Evolutionary conservation across 2,888 invertebrate species (phyloP), one percentile per base, ranked within the genome.

Genomic region (Conus canariensis): DNA sequence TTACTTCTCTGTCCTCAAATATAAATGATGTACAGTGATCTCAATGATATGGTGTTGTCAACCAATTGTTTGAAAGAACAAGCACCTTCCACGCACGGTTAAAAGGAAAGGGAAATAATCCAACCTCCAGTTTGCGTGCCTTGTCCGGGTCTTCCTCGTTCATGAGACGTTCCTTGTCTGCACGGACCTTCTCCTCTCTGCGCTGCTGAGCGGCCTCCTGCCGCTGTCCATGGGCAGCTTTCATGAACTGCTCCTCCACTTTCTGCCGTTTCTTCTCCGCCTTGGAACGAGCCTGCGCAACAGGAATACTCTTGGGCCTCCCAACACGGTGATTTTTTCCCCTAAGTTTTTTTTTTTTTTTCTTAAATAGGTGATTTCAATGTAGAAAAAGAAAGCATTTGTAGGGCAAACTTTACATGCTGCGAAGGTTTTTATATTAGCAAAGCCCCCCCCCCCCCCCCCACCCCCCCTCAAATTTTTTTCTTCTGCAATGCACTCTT

Each of bases 151-250:
- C 99, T 92, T 99, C 99, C 96, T 99, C 96, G 90, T 94, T 98
- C 96, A 99, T 97, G 91, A 99, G 98, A 92, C 98, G 97, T 95
- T 99, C 99, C 96, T 99, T 99, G 96, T 99, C 99, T 93, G 97
- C 97, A 91, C 99, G 97, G 87, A 98, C 97, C 94, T 98, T 98
- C 96, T 99, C 99, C 96, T 99, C 99, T 14, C 98, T 97, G 59
- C 98, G 97, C 83, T 97, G 98, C 70, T 99, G 99, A 1, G 99
- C 99, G 59, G 99, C 99, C 97, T 99, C 99, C 93, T 99, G 99
- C 0, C 99, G 97, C 56, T 99, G 99, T n/a, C 98, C 98, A 97
- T 99, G 99, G 0, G 99, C 98, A 22, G 98, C 98, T 95, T 99
- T 98, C 95, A 99, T 97, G 97, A 98, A 99, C 64, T 98, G 98